phyloP scores from a whole-genome alignment of 2,888 invertebrate genomes.

The Diabrotica balteata region DNA sequence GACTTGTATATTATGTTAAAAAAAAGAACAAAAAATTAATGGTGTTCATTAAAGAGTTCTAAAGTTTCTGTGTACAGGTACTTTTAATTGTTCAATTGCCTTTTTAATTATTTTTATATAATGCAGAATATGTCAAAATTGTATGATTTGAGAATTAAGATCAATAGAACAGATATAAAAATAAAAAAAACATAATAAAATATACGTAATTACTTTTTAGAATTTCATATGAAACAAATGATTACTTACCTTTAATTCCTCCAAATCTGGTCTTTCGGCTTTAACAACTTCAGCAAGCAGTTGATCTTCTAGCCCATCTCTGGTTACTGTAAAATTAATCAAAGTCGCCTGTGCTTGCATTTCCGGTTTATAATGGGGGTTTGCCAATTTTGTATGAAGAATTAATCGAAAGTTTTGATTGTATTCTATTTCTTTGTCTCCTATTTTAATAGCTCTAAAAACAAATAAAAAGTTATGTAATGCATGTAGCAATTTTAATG shows the following conservation, averaged over 20 bases:
- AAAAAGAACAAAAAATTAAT: too few species aligned
- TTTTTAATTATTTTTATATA: too few species aligned
- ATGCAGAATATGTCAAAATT: too few species aligned
- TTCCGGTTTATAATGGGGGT: slow-evolving; percentile 98
- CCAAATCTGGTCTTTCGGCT: slow-evolving; percentile 94
- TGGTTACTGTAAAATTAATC: slow-evolving; percentile 96
- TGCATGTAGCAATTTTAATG: too few species aligned
- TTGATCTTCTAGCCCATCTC: slow-evolving; percentile 95
- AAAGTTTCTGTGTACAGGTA: too few species aligned
- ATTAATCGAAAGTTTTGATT: slow-evolving; percentile 86
- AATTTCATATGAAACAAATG: neutral
- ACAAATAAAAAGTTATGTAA: neutral
- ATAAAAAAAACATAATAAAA: too few species aligned
- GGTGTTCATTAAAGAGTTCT: too few species aligned
- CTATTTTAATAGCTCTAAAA: slow-evolving; percentile 89
- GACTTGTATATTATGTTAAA: too few species aligned
- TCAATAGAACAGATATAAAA: too few species aligned
- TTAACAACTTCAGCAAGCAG: slow-evolving; percentile 95
- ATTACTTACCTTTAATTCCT: slow-evolving; percentile 77
- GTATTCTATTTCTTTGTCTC: slow-evolving; percentile 96
- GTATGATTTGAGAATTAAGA: too few species aligned
- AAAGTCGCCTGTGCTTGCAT: slow-evolving; percentile 98
- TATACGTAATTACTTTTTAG: neutral
- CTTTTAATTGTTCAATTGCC: too few species aligned
- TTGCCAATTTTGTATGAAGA: slow-evolving; percentile 93